phyloP scores from a whole-genome alignment of 2,113 vertebrate species.

The Oreocharis arfaki region DNA sequence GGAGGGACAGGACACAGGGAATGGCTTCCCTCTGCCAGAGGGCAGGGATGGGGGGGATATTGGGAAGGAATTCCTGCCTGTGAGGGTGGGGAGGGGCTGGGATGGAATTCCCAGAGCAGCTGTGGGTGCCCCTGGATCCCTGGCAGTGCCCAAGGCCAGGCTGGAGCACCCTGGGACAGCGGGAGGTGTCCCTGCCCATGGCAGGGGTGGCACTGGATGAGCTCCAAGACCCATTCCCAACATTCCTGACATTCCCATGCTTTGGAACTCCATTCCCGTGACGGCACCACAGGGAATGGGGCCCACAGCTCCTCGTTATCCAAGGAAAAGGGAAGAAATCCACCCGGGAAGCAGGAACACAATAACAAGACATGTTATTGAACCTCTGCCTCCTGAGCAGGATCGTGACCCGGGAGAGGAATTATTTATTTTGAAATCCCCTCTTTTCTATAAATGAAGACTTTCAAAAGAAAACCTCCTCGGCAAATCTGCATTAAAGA shows the following conservation, averaged over 20 bases:
- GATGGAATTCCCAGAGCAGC: neutral
- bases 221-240: neutral
- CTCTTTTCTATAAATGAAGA: neutral
- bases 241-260: neutral
- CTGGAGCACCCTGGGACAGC: rapidly evolving
- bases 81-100: neutral
- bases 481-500: neutral
- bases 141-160: neutral
- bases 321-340: neutral
- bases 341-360: neutral
- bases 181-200: neutral
- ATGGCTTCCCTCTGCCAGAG: neutral
- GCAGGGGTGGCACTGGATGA: rapidly evolving
- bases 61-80: neutral
- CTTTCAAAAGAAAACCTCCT: neutral
- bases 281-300: rapidly evolving
- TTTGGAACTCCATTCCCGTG: rapidly evolving
- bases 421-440: neutral
- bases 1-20: neutral
- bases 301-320: neutral
- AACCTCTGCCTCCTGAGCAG: neutral
- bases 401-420: neutral
- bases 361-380: no score
- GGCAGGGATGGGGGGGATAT: no score
- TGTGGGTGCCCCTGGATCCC: neutral